Percentiles rank a stretch among this genome's conserved stretches.
These are phyloP conservation scores for Muricea muricata DNA, from an alignment of 92 coral and sea anemone genomes.

Conservation along the genomic window DNA sequence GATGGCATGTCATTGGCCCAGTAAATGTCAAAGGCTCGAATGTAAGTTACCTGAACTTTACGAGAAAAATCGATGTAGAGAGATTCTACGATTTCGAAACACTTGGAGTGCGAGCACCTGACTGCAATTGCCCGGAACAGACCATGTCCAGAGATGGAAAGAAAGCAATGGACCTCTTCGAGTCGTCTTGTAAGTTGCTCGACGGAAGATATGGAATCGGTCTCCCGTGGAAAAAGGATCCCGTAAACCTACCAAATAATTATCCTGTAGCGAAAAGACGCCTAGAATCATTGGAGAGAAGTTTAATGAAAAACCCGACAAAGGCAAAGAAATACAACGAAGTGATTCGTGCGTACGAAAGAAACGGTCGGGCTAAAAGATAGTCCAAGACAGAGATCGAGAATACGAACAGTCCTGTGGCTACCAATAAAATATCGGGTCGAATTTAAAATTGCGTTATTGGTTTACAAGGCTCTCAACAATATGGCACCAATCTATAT, in stretches of 20 bases:
- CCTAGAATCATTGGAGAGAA: conserved; percentile 27
- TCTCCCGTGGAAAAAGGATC: conserved; percentile 17
- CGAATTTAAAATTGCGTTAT: too few species aligned
- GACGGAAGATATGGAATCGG: conserved; percentile 27
- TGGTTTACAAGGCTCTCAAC: too few species aligned
- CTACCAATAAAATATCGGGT: too few species aligned
- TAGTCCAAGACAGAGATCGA: neutral
- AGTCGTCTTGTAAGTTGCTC: conserved; percentile 7
- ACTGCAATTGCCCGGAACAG: conserved; percentile 16
- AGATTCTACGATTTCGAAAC: conserved; percentile 35
- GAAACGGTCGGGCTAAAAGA: neutral
- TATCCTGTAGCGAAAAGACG: conserved; percentile 36
- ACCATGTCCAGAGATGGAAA: conserved; percentile 35
- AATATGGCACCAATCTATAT: too few species aligned
- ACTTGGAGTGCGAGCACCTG: conserved; percentile 38
- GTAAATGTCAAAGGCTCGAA: neutral
- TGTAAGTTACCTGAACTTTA: neutral
- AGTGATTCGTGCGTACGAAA: neutral
- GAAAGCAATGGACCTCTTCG: conserved; percentile 39
- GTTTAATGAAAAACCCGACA: neutral
- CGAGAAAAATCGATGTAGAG: conserved; percentile 6
- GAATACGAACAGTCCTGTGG: neutral
- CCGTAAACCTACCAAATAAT: conserved; percentile 41
- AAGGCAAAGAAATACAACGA: neutral
- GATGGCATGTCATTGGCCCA: conserved; percentile 42